Base-by-base conservation (phyloP, 2,797 vertebrate species). In the Brachyalestes nurse region DNA sequence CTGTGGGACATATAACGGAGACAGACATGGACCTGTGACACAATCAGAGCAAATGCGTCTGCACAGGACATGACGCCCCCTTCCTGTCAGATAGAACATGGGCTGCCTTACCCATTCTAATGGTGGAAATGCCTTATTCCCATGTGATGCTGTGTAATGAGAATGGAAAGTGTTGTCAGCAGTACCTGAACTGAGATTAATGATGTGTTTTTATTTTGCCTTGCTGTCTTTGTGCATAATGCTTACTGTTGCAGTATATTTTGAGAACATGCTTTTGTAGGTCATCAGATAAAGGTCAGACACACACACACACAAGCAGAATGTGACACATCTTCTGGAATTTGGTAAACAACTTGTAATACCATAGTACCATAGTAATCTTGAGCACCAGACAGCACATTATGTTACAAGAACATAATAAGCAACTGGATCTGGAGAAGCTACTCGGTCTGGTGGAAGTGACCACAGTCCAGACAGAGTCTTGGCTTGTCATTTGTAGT, bases 31-130 rank as follows among this genome's bases (percentile, higher is more conserved):
- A 16, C 21, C 58, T 65, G 7, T 53, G 16, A 45, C 80, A 81
- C 85, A 91, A 83, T 90, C 86, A 88, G 65, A 83, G 89, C 92
- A 91, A 92, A 38, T 1, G 13, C 16, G 25, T 64, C 61, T 64
- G 61, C 25, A 64, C 61, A 91, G 91, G 92, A 92, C 82, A 88
- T 90, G 86, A 79, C 87, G 87, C 89, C 87, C 88, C 28, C 81
- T 88, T 94, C 92, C 90, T 90, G 71, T 49, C 70, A 55, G 13
- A 47, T 76, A 79, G 51, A 80, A 67, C 64, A 65, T 62, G 13
- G 34, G 57, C 79, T 81, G 89, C 65, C 84, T 88, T 82, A 79
- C 51, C 74, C 45, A 49, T 71, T 87, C 87, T 89, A 86, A 90
- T 89, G 75, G 84, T 90, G 90, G 88, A 86, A 91, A 90, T 90